These are phyloP conservation scores for Sebastes baramenuke DNA, from an alignment of 2,797 vertebrate genomes.

Conservation along the genomic window DNA sequence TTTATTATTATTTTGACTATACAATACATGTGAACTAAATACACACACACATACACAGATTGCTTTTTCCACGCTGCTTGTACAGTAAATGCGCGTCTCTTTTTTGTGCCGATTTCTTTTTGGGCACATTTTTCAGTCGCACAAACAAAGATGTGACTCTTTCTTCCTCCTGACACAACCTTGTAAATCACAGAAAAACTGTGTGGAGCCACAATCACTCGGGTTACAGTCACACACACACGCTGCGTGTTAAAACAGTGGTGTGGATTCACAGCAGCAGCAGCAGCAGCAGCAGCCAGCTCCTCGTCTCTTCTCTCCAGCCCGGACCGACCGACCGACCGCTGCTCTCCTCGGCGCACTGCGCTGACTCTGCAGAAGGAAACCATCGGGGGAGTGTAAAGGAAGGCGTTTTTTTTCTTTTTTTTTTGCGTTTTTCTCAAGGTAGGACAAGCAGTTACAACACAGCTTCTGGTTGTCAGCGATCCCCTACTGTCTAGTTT, in stretches of 20 bases:
- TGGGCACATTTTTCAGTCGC: constrained; percentile 55
- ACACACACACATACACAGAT: not conserved
- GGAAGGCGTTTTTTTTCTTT: constrained; percentile 61
- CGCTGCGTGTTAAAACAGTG: constrained; percentile 47
- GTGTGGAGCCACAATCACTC: constrained; percentile 49
- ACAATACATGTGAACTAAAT: not conserved
- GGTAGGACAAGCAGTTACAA: constrained; percentile 68
- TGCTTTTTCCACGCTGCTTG: constrained; percentile 15
- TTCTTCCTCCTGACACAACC: constrained; percentile 61
- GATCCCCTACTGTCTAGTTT: constrained; percentile 40
- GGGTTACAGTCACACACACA: constrained; percentile 60
- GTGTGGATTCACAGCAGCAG: constrained; percentile 58
- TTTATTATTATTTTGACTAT: not conserved
- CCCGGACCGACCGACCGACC: constrained; percentile 64
- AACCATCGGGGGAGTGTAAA: constrained; percentile 70
- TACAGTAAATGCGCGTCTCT: constrained; percentile 6
- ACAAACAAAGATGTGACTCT: constrained; percentile 65
- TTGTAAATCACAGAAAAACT: constrained; percentile 52
- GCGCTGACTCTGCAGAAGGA: constrained; percentile 78
- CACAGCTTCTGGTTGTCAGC: constrained; percentile 63
- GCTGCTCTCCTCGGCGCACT: constrained; percentile 65
- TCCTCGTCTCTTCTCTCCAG: constrained; percentile 52
- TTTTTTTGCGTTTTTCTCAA: constrained; percentile 55
- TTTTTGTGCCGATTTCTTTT: constrained; percentile 24
- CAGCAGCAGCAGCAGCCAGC: constrained; percentile 23